Evolutionary conservation across 2,113 vertebrate species (phyloP), one percentile per base, ranked within the genome.

Genomic region (Telmatochromis sp.): DNA sequence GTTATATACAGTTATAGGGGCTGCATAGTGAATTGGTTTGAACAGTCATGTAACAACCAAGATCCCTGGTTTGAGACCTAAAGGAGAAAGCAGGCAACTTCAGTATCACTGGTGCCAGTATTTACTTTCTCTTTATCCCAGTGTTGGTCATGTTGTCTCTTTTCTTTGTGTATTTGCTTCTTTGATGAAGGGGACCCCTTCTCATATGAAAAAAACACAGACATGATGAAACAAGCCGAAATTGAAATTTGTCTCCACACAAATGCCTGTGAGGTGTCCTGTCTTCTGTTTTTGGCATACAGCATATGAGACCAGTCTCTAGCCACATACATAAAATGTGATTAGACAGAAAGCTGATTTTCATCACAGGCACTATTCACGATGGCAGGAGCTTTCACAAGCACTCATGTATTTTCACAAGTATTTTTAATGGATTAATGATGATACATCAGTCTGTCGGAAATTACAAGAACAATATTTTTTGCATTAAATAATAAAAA

Each of bases 391-490:
- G 28, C 28, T 60, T 60, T 60, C 9, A 60, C 28, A 6, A 60
- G 15, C 28, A 33, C 57, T 60, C 57, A 4, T 60, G 57, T 17
- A 0, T 60, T 60, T 58, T 31, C 26, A 33, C 10, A 0, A 0
- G 1, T 33, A 19, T 60, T 60, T 63, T 63, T 63, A 63, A 33
- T 63, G 58, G 58, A 63, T 33, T 63, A 33, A 63, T 33, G 17
- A 63, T 33, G 4, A 33, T 63, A 6, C 58, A 63, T 33, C 28
- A 6, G 58, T 19, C 4, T 63, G 58, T 63, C 9, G 5, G 58
- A 63, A 33, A 33, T 33, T 19, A 63, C 9, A 33, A 19, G 58
- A 35, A 35, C 9, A 63, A 63, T 33, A 0, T 63, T 11, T 63
- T 63, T 63, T 63, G 15, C 9, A 63, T 63, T 33, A 63, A 33